These are phyloP conservation scores for Piaya cayana DNA, from an alignment of 2,113 vertebrate genomes.

Conservation along the genomic window DNA sequence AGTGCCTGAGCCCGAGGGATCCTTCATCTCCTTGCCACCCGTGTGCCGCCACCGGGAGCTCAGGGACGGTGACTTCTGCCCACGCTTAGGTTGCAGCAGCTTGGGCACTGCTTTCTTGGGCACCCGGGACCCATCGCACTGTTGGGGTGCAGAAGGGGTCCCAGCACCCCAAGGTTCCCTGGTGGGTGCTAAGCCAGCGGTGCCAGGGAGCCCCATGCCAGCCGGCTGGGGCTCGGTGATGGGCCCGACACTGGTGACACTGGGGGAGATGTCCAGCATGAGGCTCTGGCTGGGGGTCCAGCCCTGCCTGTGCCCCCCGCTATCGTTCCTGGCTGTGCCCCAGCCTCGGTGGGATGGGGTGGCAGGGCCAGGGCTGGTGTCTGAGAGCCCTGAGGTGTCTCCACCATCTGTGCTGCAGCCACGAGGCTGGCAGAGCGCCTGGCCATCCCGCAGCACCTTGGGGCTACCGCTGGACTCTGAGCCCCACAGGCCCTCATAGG, in stretches of 20 bases:
- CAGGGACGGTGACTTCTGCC: background rate
- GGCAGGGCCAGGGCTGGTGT: background rate
- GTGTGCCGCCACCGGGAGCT: background rate
- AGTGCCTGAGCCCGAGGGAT: background rate
- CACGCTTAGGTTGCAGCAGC: background rate
- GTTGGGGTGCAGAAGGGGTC: background rate
- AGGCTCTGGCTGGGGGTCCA: background rate
- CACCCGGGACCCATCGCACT: background rate
- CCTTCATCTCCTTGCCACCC: background rate
- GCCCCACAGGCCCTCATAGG: background rate
- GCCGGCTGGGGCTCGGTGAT: constrained; percentile 55
- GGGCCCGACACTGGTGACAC: constrained; percentile 38
- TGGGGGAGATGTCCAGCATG: background rate
- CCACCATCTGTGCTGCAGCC: background rate
- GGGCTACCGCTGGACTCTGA: background rate
- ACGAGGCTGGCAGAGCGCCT: background rate
- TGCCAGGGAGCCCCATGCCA: background rate
- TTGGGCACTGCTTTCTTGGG: background rate
- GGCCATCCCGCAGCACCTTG: background rate
- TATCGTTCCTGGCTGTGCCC: background rate
- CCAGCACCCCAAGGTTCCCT: too few relatives aligned
- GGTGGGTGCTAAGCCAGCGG: too few relatives aligned
- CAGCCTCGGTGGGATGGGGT: background rate
- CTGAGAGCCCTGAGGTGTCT: background rate
- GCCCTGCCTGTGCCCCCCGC: background rate